Evolutionary conservation across 1,140 invertebrate species (phyloP).

Genomic region (Brachionus rotundiformis): DNA sequence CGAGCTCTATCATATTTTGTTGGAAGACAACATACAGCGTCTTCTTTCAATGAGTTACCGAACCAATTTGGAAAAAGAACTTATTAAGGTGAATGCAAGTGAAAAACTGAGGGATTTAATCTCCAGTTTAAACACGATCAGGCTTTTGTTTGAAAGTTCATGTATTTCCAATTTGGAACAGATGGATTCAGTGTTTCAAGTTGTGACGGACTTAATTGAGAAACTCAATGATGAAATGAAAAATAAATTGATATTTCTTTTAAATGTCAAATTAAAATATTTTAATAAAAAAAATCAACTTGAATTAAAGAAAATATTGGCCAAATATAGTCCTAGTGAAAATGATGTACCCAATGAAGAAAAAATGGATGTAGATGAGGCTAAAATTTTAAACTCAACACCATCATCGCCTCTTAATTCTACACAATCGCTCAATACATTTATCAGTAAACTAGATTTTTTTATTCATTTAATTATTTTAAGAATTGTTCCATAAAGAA

Average conservation of each 20-base stretch:
- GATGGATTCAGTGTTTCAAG: neutral
- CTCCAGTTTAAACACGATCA: neutral
- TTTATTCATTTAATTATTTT: neutral
- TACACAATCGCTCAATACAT: neutral
- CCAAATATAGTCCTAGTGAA: neutral
- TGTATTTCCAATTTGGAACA: neutral
- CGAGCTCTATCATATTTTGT: neutral
- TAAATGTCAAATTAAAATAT: conserved; percentile 23
- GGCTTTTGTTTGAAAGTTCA: neutral
- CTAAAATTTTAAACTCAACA: neutral
- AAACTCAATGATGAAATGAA: neutral
- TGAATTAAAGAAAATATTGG: neutral
- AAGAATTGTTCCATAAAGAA: neutral
- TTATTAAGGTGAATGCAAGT: neutral
- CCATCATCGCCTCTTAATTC: neutral
- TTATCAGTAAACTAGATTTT: neutral
- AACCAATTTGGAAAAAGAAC: neutral
- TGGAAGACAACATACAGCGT: neutral
- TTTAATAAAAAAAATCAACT: conserved; percentile 8
- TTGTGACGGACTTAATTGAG: neutral
- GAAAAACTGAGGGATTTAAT: neutral
- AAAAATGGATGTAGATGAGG: neutral
- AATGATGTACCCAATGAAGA: neutral
- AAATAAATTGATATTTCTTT: conserved; percentile 3
- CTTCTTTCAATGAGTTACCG: neutral